Percentiles rank a stretch among this genome's conserved stretches.
Evolutionary conservation across 2,797 vertebrate species (phyloP).

Genomic region (Poecile montanus): DNA sequence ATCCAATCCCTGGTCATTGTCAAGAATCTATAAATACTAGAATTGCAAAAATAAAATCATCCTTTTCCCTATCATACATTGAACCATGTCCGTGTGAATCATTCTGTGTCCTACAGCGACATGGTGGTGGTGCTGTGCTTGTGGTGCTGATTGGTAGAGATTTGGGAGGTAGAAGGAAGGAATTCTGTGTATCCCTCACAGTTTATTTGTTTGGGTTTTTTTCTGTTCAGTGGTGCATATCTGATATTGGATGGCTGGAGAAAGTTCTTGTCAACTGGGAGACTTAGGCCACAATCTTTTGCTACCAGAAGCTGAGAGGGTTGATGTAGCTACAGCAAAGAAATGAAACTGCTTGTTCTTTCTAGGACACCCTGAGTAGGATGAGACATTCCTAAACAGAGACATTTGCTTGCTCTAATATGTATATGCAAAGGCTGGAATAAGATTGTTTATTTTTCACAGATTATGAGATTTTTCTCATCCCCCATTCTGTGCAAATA

Average conservation of each 20-base stretch:
- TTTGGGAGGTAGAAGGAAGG: neutral
- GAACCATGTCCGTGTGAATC: too few relatives aligned
- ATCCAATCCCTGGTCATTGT: too few relatives aligned
- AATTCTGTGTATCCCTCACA: neutral
- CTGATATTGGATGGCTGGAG: neutral
- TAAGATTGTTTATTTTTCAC: neutral
- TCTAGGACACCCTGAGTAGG: neutral
- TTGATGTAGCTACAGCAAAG: neutral
- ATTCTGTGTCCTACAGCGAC: too few relatives aligned
- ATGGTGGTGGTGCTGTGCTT: neutral
- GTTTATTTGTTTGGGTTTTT: neutral
- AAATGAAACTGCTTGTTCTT: neutral
- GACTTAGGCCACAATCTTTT: neutral
- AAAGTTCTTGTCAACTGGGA: neutral
- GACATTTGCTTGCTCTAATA: neutral
- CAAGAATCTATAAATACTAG: too few relatives aligned
- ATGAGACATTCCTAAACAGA: neutral
- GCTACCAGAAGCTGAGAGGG: neutral
- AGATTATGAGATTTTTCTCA: neutral
- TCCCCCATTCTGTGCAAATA: neutral
- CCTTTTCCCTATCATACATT: too few relatives aligned
- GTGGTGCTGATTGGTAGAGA: neutral
- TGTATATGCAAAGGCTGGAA: neutral
- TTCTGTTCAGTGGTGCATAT: neutral
- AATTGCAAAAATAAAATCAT: too few relatives aligned